These are phyloP conservation scores for Sinelater perroti DNA, from an alignment of 2,888 invertebrate species.

Conservation along the genomic window DNA sequence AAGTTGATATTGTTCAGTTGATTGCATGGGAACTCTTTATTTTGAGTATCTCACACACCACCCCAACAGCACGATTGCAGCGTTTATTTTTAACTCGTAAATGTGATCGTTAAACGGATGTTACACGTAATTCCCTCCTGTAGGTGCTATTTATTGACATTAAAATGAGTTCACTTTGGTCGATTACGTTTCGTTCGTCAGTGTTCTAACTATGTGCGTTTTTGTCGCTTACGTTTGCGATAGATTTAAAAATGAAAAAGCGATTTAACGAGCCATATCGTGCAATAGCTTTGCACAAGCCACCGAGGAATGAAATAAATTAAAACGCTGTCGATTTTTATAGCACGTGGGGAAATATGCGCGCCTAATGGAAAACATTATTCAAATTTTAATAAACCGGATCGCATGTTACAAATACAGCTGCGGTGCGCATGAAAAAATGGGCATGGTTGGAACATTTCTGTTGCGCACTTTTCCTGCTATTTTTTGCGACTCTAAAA, in stretches of 20 bases:
- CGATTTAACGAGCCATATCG: too few species aligned
- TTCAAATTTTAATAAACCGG: not conserved
- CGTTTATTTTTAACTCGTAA: constrained; percentile 36
- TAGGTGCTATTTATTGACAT: constrained; percentile 39
- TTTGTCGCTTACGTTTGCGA: too few species aligned
- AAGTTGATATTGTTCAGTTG: constrained; percentile 42
- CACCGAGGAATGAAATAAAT: too few species aligned
- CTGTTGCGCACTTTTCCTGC: constrained; percentile 3
- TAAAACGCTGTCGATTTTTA: too few species aligned
- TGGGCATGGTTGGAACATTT: not conserved
- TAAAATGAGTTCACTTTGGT: constrained; percentile 33
- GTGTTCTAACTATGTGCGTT: constrained; percentile 27
- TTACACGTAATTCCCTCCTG: constrained; percentile 39
- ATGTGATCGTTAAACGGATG: constrained; percentile 37
- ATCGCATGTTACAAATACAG: too few species aligned
- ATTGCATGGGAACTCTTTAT: constrained; percentile 36
- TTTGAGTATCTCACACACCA: constrained; percentile 31
- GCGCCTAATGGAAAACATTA: too few species aligned
- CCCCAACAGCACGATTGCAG: constrained; percentile 26
- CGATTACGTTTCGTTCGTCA: constrained; percentile 24
- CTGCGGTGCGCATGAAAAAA: too few species aligned
- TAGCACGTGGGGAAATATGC: too few species aligned
- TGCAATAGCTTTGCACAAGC: too few species aligned
- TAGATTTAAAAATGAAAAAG: too few species aligned
- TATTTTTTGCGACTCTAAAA: constrained; percentile 3